Base-by-base conservation (phyloP, 2,113 vertebrate genomes). In the Nycticryphes semicollaris region DNA sequence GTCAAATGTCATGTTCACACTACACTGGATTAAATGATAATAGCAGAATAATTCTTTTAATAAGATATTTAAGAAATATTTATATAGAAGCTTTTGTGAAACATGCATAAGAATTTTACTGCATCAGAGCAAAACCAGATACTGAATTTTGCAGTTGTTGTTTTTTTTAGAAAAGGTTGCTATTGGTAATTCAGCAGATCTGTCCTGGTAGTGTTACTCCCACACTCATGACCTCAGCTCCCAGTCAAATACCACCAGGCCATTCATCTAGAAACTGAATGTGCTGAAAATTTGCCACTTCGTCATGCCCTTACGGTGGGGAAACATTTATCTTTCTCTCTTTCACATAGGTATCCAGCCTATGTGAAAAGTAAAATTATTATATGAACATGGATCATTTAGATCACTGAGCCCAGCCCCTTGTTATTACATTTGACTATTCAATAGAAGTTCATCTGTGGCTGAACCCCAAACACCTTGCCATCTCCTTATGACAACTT, bases 11-110 rank as follows among this genome's bases (percentile, higher is more conserved):
- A 87, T 84, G 67, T 72, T 96, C 82, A 60, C 91, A 94, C 82
- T 57, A 90, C 54, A 72, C 28, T 92, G 77, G 90, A 94, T 97
- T 93, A 92, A 89, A 96, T 79, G 7, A 92, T 94, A 95, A 93
- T 79, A 77, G 51, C n/a, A 89, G 69, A 89, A 78, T 95, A 92
- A 96, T 95, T 90, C 15, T 77, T 93, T 63, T 77, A 91, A 66
- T 60, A 70, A 84, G 62, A 59, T 56, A 87, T 53, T 88, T 91
- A 59, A 78, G 84, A 85, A 45, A 82, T 45, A 72, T 14, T 72
- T 73, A 84, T 90, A 84, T 41, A 81, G 63, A 89, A 66, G 57
- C 48, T 85, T 93, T 87, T 85, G 35, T n/a, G 57, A 90, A 94
- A 89, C 30, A 56, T 28, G 14, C 7, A 1, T 43, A 43, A 23